These are phyloP conservation scores for Alfaro cultratus DNA, from an alignment of 2,797 vertebrate genomes.

Conservation along the genomic window DNA sequence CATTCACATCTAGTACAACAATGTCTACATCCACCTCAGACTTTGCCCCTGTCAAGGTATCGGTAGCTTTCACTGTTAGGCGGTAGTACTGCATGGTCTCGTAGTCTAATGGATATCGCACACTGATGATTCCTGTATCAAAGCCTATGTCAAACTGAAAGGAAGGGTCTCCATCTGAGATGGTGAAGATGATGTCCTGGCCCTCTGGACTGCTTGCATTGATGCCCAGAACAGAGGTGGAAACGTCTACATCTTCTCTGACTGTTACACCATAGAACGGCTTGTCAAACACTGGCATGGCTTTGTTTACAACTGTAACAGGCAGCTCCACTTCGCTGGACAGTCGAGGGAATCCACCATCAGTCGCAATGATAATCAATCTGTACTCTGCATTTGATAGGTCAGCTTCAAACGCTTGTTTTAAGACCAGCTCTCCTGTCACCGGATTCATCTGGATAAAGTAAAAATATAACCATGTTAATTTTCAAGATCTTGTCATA, in stretches of 20 bases:
- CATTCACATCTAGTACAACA: constrained; percentile 92
- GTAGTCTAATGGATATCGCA: constrained; percentile 89
- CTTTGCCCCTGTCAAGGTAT: constrained; percentile 88
- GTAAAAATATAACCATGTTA: not conserved
- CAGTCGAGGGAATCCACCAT: constrained; percentile 87
- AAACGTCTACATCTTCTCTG: constrained; percentile 86
- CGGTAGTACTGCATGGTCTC: constrained; percentile 90
- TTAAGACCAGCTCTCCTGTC: constrained; percentile 89
- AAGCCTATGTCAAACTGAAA: constrained; percentile 93
- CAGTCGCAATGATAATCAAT: constrained; percentile 87
- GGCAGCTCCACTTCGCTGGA: constrained; percentile 88
- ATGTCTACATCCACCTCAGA: constrained; percentile 95
- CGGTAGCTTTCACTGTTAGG: constrained; percentile 89
- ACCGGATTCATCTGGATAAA: constrained; percentile 74
- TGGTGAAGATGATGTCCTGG: constrained; percentile 90
- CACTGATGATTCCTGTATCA: constrained; percentile 89
- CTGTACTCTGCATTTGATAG: constrained; percentile 89
- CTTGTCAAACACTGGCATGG: constrained; percentile 97
- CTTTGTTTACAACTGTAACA: constrained; percentile 92
- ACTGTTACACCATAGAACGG: constrained; percentile 93
- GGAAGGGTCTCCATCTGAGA: constrained; percentile 89
- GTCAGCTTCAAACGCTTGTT: constrained; percentile 86
- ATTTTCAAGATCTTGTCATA: constrained; percentile 6
- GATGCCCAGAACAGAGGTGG: constrained; percentile 87
- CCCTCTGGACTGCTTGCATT: constrained; percentile 93